These are phyloP conservation scores for Atrina japonica DNA, from an alignment of 2,888 invertebrate species.

Conservation along the genomic window DNA sequence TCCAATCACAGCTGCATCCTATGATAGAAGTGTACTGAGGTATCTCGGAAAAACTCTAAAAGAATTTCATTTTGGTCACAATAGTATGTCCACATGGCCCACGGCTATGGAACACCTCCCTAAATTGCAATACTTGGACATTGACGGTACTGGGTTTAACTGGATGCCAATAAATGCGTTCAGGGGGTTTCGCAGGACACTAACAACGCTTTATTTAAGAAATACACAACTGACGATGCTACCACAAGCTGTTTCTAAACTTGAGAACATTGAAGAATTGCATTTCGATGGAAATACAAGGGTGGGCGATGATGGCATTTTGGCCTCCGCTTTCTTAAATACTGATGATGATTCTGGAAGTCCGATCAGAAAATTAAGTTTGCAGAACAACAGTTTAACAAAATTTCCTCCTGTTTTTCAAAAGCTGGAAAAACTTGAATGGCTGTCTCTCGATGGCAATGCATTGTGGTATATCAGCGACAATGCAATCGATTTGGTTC, in stretches of 20 bases:
- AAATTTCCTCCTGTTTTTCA: conserved; percentile 51
- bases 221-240: conserved; percentile 47
- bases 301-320: conserved; percentile 53
- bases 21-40: conserved; percentile 42
- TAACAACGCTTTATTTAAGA: conserved; percentile 46
- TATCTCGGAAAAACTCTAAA: conserved; percentile 48
- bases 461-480: conserved; percentile 55
- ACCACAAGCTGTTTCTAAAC: conserved; percentile 51
- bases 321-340: conserved; percentile 51
- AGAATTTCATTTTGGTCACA: conserved; percentile 53
- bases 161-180: conserved; percentile 50
- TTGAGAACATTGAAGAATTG: conserved; percentile 40
- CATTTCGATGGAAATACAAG: conserved; percentile 55
- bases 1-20: conserved; percentile 38
- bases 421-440: conserved; percentile 44
- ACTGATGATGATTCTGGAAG: conserved; percentile 17
- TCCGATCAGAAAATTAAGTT: conserved; percentile 32
- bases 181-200: conserved; percentile 52
- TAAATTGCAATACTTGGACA: conserved; percentile 39
- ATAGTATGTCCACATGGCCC: conserved; percentile 47
- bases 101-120: conserved; percentile 47
- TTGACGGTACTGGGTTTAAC: conserved; percentile 47
- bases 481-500: conserved; percentile 43
- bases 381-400: conserved; percentile 54
- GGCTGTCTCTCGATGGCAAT: conserved; percentile 51